phyloP scores from a whole-genome alignment of 2,113 vertebrate genomes.

The Peucedramus taeniatus region DNA sequence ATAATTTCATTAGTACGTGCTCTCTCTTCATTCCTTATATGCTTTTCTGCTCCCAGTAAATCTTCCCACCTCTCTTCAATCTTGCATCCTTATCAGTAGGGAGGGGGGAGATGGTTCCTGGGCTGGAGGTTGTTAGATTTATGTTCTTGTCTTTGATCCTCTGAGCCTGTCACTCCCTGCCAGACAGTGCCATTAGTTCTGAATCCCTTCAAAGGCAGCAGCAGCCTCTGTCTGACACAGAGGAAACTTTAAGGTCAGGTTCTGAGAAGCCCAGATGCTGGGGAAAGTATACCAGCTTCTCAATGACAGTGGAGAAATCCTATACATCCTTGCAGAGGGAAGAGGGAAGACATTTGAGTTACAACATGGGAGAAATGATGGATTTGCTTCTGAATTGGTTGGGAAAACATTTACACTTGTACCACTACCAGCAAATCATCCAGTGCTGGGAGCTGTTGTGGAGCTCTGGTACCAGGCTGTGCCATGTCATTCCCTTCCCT shows the following conservation, averaged over 20 bases:
- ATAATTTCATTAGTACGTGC: neutral
- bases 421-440: neutral
- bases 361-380: neutral
- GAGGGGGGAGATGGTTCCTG: neutral
- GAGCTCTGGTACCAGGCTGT: neutral
- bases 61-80: neutral
- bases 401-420: neutral
- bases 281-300: neutral
- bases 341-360: neutral
- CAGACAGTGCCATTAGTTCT: neutral
- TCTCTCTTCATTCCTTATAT: neutral
- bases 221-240: neutral
- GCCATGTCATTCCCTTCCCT: neutral
- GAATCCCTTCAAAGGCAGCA: neutral
- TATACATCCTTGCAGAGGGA: neutral
- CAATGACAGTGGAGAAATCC: neutral
- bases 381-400: neutral
- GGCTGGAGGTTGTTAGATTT: neutral
- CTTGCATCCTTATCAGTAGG: neutral
- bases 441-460: neutral
- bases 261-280: neutral
- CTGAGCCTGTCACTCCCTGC: neutral
- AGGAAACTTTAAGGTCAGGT: neutral
- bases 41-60: neutral
- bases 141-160: constrained; percentile 1